Percentiles rank a stretch among this genome's conserved stretches.
These are phyloP conservation scores for Melanerpes formicivorus DNA, from an alignment of 2,113 vertebrate species.

Conservation along the genomic window DNA sequence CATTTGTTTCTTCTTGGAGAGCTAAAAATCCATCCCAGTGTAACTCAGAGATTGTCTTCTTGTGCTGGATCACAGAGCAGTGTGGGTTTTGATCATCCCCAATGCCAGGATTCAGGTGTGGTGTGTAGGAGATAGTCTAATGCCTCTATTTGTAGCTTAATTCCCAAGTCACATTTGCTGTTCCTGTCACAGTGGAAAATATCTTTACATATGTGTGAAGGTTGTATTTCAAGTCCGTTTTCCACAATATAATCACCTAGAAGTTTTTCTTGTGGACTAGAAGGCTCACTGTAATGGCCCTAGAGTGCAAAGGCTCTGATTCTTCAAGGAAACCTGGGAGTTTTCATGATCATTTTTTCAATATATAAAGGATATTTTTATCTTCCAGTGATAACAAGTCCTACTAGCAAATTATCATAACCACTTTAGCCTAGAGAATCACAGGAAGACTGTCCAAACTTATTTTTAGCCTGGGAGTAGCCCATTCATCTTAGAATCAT, in stretches of 20 bases:
- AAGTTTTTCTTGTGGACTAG: neutral
- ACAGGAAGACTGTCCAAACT: neutral
- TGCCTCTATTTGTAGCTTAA: neutral
- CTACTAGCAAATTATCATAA: neutral
- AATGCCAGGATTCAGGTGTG: neutral
- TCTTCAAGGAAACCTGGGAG: neutral
- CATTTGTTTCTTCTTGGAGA: neutral
- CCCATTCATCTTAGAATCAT: neutral
- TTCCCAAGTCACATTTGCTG: neutral
- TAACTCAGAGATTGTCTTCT: neutral
- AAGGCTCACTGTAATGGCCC: neutral
- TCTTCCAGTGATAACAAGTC: neutral
- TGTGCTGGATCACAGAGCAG: neutral
- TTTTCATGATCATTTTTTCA: neutral
- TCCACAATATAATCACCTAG: neutral
- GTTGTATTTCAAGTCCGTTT: neutral
- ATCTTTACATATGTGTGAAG: neutral
- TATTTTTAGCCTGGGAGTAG: neutral
- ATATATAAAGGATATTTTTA: neutral
- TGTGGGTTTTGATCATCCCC: neutral
- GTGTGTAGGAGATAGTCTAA: neutral
- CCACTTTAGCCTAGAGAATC: neutral
- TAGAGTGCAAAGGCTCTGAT: neutral
- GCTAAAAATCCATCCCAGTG: neutral
- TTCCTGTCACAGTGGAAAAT: neutral